Evolutionary conservation across 2,888 invertebrate species (phyloP), one percentile per base, ranked within the genome.

Genomic region (Aphidoletes aphidimyza): DNA sequence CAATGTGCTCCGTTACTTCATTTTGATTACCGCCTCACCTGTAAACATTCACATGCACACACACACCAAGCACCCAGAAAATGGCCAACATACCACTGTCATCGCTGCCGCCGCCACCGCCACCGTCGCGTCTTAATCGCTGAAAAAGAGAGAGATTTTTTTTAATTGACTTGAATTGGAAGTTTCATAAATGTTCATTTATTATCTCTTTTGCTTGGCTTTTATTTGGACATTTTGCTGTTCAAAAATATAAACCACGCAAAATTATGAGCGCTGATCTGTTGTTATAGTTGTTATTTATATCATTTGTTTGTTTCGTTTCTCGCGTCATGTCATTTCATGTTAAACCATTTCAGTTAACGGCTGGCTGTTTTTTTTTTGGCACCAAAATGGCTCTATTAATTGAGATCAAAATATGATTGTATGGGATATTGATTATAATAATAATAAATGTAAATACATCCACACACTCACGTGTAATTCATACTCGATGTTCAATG

Each of bases 181-280:
- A 69, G 69, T 69, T 69, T 69, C 69, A 69, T 69, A 69, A 30
- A 69, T 69, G 69, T 30, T 69, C 69, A 69, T 69, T 69, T 69
- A 69, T 69, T 69, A 69, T 69, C 69, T 30, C 14, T 54, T 3
- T 14, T 47, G 17, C 30, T n/a, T 69, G 11, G 26, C 14, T 69
- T 69, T 69, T 69, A 69, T 69, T 69, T 69, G 69, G 69, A 69
- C 69, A 69, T 22, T 69, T 69, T 26, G 69, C 54, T 54, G 54
- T 54, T 69, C 17, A 30, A 69, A 69, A 69, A 69, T 69, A 5
- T 69, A 19, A 30, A 69, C 69, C 69, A 69, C 69, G 69, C 69
- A 69, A 69, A 69, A 69, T 69, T 69, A 69, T 69, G 69, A 69
- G 9, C 0, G 34, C 2, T 69, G n/a, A n/a, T n/a, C n/a, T 17